Conservation (phyloP, 2,113 vertebrate genomes). For the Anguilla japonica region DNA sequence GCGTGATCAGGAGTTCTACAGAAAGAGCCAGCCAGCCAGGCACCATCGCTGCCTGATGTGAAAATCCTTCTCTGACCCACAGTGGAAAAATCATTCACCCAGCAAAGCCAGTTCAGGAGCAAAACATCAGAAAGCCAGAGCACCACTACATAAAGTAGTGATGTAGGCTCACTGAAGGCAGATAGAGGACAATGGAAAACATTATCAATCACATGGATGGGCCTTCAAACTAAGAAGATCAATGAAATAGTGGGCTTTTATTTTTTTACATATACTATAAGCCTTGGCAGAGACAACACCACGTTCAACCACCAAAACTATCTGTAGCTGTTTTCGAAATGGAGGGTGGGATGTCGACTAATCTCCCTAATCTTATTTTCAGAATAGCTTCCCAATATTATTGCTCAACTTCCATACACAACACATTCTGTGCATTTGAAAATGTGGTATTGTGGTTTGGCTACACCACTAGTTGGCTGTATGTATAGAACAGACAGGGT, state of each 20-base stretch:
- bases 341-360: too few relatives aligned
- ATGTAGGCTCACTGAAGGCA: background rate
- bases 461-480: too few relatives aligned
- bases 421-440: too few relatives aligned
- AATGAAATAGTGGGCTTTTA: background rate
- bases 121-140: background rate
- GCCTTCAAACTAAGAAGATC: background rate
- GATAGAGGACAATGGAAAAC: background rate
- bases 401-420: too few relatives aligned
- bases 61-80: background rate
- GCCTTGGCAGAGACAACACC: too few relatives aligned
- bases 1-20: background rate
- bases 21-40: background rate
- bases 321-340: too few relatives aligned
- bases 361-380: too few relatives aligned
- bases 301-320: too few relatives aligned
- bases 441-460: too few relatives aligned
- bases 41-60: background rate
- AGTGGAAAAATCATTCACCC: background rate
- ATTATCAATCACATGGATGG: background rate
- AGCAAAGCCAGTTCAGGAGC: background rate
- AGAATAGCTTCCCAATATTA: too few relatives aligned
- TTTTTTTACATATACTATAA: background rate
- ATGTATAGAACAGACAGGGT: too few relatives aligned
- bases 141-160: background rate